These are phyloP conservation scores for Pollenia amentaria DNA, from an alignment of 2,888 invertebrate species.

Conservation along the genomic window DNA sequence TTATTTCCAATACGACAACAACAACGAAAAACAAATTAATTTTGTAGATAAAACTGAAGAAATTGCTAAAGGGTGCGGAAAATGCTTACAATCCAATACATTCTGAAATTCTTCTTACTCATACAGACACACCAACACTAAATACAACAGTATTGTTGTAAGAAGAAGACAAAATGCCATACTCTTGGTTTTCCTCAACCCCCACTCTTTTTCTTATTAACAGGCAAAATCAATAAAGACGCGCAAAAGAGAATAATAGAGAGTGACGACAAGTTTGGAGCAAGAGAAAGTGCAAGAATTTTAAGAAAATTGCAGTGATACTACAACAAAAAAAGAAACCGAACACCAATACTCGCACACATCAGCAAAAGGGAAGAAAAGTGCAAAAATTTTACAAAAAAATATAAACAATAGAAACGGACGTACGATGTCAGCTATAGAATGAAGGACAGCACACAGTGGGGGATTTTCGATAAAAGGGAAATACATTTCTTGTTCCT, in stretches of 20 bases:
- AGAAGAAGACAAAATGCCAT: slow-evolving; percentile 34
- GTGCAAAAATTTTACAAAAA: slow-evolving; percentile 40
- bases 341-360: slow-evolving; percentile 23
- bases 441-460: slow-evolving; percentile 18
- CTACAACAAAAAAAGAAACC: slow-evolving; percentile 14
- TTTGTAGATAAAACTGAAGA: slow-evolving; percentile 66
- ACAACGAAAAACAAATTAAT: slow-evolving; percentile 76
- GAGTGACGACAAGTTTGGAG: slow-evolving; percentile 68
- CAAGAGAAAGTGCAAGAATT: slow-evolving; percentile 73
- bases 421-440: slow-evolving; percentile 28
- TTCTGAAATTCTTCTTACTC: slow-evolving; percentile 8
- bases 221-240: slow-evolving; percentile 72
- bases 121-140: neutral
- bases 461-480: too few relatives aligned
- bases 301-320: slow-evolving; percentile 70
- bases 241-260: slow-evolving; percentile 73
- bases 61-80: slow-evolving; percentile 75
- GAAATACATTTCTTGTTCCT: too few relatives aligned
- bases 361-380: slow-evolving; percentile 32
- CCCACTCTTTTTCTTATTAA: neutral
- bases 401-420: slow-evolving; percentile 30
- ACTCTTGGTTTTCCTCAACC: slow-evolving; percentile 35
- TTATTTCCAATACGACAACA: slow-evolving; percentile 52
- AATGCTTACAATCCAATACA: slow-evolving; percentile 51
- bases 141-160: slow-evolving; percentile 53